Evolutionary conservation across 2,113 vertebrate genomes (phyloP).

Genomic region (Oxyura jamaicensis): DNA sequence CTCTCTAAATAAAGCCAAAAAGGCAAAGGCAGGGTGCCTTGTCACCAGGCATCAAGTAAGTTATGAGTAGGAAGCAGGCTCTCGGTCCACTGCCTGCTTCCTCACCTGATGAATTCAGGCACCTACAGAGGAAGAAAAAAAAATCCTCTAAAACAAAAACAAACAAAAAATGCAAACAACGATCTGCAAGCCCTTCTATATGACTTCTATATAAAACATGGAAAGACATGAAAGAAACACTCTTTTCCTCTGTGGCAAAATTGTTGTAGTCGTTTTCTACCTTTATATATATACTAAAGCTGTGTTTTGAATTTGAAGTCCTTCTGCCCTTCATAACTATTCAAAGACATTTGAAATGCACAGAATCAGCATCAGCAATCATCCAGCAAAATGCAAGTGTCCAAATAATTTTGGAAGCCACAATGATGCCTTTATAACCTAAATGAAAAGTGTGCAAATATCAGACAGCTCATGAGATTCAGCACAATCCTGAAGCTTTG

Average conservation of each 20-base stretch:
- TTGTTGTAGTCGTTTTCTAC: background rate
- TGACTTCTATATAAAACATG: background rate
- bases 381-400: background rate
- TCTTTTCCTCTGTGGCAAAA: background rate
- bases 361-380: background rate
- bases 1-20: background rate
- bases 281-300: background rate
- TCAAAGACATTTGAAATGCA: background rate
- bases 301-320: background rate
- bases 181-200: background rate
- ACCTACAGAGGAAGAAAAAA: background rate
- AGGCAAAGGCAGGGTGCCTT: background rate
- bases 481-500: background rate
- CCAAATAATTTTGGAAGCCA: background rate
- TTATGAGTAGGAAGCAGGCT: background rate
- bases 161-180: background rate
- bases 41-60: background rate
- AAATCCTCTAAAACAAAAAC: background rate
- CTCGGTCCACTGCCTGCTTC: background rate
- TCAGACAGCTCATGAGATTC: background rate
- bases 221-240: background rate
- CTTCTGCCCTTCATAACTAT: background rate
- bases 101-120: background rate
- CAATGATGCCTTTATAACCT: background rate
- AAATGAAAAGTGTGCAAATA: background rate